phyloP scores from a whole-genome alignment of 2,888 invertebrate genomes.

The Atrina japonica region DNA sequence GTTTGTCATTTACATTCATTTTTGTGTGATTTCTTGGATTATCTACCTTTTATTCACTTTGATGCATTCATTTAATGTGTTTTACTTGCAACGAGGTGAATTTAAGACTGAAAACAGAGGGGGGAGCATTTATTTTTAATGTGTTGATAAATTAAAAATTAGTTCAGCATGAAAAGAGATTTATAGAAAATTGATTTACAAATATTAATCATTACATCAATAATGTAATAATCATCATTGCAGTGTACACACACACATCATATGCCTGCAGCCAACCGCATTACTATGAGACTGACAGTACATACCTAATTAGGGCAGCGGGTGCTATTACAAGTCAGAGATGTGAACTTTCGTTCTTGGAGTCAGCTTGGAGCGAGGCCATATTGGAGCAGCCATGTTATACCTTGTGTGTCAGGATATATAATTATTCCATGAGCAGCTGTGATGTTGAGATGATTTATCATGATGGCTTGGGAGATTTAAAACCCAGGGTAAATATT shows the following conservation, averaged over 20 bases:
- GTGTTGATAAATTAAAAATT: too few relatives aligned
- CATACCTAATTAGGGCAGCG: conserved; percentile 51
- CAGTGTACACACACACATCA: conserved; percentile 56
- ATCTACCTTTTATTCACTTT: too few relatives aligned
- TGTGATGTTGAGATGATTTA: conserved; percentile 59
- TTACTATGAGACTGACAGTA: conserved; percentile 54
- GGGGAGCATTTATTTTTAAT: too few relatives aligned
- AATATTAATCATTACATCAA: too few relatives aligned
- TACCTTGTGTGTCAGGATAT: conserved; percentile 57
- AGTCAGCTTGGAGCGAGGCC: conserved; percentile 47
- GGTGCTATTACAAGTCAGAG: conserved; percentile 46
- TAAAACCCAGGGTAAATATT: conserved; percentile 50
- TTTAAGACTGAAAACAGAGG: too few relatives aligned
- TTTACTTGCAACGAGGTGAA: too few relatives aligned
- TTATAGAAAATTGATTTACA: too few relatives aligned
- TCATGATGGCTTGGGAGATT: conserved; percentile 60
- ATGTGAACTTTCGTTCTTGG: conserved; percentile 57
- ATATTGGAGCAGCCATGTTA: conserved; percentile 50
- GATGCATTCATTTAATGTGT: too few relatives aligned
- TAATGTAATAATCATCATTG: conserved; percentile 14
- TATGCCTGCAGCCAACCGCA: conserved; percentile 53
- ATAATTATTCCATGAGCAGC: conserved; percentile 54
- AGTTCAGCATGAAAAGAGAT: too few relatives aligned
- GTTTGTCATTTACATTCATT: too few relatives aligned
- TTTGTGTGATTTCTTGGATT: too few relatives aligned